A percentile compares a stretch with the other conserved stretches of the same genome.
These are phyloP conservation scores for Eupithecia pulchellata DNA, from an alignment of 2,888 invertebrate genomes.

Conservation along the genomic window DNA sequence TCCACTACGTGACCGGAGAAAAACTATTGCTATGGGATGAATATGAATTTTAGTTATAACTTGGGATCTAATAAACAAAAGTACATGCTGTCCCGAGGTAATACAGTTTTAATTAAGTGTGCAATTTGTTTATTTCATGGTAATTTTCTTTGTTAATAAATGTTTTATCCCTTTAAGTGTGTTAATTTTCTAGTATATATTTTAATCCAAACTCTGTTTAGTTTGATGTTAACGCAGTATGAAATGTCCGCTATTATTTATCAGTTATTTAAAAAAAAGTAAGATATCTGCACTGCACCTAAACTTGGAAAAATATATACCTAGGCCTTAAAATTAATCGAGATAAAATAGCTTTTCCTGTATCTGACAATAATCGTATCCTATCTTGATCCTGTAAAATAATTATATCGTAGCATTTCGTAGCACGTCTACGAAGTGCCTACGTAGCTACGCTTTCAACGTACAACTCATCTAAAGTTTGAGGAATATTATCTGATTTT, in stretches of 20 bases:
- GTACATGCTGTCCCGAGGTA: too few relatives aligned
- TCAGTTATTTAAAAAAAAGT: too few relatives aligned
- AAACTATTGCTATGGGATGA: conserved; percentile 39
- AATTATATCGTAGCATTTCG: conserved; percentile 18
- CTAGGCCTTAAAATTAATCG: background rate
- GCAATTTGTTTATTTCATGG: too few relatives aligned
- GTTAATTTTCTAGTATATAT: too few relatives aligned
- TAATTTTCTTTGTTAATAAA: too few relatives aligned
- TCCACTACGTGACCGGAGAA: conserved; percentile 47
- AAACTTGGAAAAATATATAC: background rate
- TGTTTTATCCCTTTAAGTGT: background rate
- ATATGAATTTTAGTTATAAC: conserved; percentile 33
- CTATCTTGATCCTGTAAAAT: too few relatives aligned
- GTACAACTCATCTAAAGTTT: background rate
- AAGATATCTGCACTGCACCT: background rate
- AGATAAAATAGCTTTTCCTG: background rate
- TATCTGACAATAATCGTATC: background rate
- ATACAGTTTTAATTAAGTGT: too few relatives aligned
- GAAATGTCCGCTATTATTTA: too few relatives aligned
- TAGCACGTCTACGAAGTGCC: conserved; percentile 21
- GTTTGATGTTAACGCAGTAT: too few relatives aligned
- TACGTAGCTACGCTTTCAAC: conserved; percentile 24
- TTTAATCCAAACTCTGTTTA: too few relatives aligned
- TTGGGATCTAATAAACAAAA: conserved; percentile 8
- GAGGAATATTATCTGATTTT: background rate